Evolutionary conservation across 1,140 invertebrate species (phyloP).

Genomic region (Pygmarrhopalites habei): DNA sequence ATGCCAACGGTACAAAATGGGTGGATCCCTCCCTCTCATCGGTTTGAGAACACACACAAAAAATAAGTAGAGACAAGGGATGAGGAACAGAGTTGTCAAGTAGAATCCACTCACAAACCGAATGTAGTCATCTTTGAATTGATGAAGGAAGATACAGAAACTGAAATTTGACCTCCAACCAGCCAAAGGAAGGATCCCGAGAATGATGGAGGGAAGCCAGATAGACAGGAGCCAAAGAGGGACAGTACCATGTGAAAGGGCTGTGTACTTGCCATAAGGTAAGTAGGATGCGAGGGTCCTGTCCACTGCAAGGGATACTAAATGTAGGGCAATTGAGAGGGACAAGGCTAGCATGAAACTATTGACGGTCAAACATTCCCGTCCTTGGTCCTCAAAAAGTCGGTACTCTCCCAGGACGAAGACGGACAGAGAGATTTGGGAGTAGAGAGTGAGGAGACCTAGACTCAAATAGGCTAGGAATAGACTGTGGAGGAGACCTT

Average conservation of each 20-base stretch:
- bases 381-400: slow-evolving; percentile 36
- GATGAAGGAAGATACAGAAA: slow-evolving; percentile 37
- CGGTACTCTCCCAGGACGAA: slow-evolving; percentile 32
- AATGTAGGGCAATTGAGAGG: slow-evolving; percentile 26
- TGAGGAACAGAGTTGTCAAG: slow-evolving; percentile 19
- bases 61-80: slow-evolving; percentile 29
- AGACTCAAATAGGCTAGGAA: slow-evolving; percentile 30
- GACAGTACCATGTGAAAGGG: slow-evolving; percentile 30
- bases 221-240: slow-evolving; percentile 36
- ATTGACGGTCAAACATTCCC: slow-evolving; percentile 34
- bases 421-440: slow-evolving; percentile 31
- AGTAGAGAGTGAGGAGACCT: slow-evolving; percentile 34
- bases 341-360: slow-evolving; percentile 27
- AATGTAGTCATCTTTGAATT: slow-evolving; percentile 37
- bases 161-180: slow-evolving; percentile 34
- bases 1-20: slow-evolving; percentile 32
- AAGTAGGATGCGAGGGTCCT: slow-evolving; percentile 30
- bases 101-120: slow-evolving; percentile 33
- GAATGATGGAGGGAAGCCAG: slow-evolving; percentile 30
- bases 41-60: slow-evolving; percentile 21
- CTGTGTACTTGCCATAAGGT: slow-evolving; percentile 28
- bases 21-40: not conserved
- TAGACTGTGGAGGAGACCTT: slow-evolving; percentile 33
- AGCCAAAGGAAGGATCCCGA: slow-evolving; percentile 28
- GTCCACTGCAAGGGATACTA: slow-evolving; percentile 33